Percentiles rank a stretch among this genome's conserved stretches.
Evolutionary conservation across 1,140 invertebrate species (phyloP).

Genomic region (Eupristina koningsbergeri): DNA sequence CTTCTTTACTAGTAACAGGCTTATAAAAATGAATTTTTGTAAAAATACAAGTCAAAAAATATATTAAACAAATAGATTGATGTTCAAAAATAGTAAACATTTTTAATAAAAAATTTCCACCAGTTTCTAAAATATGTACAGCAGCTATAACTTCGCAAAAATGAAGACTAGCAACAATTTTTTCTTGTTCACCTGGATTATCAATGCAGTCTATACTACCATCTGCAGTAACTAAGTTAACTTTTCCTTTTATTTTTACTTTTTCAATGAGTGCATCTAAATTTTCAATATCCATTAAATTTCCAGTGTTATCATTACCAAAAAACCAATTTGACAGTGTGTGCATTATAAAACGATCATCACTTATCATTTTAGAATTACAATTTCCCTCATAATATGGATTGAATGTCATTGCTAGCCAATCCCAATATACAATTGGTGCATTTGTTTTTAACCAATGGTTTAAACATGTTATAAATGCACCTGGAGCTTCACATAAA

Average conservation of each 20-base stretch:
- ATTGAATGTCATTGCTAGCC: conserved; percentile 90
- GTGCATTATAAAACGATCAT: conserved; percentile 88
- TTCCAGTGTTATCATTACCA: conserved; percentile 87
- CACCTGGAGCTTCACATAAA: conserved; percentile 95
- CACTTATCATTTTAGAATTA: conserved; percentile 81
- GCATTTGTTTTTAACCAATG: conserved; percentile 83
- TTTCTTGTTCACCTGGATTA: conserved; percentile 90
- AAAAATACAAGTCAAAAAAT: conserved; percentile 85
- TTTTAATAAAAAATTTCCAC: conserved; percentile 90
- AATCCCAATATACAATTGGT: conserved; percentile 81
- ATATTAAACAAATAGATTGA: conserved; percentile 84
- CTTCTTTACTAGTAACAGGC: conserved; percentile 91
- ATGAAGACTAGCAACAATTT: conserved; percentile 82
- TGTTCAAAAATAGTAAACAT: conserved; percentile 94
- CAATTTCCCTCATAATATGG: conserved; percentile 93
- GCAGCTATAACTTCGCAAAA: conserved; percentile 88
- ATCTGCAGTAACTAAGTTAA: conserved; percentile 89
- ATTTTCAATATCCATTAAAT: conserved; percentile 83
- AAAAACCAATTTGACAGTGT: conserved; percentile 89
- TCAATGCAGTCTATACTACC: conserved; percentile 91
- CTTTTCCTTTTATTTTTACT: conserved; percentile 64
- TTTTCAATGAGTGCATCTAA: conserved; percentile 76
- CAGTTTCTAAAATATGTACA: conserved; percentile 79
- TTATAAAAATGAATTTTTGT: conserved; percentile 84
- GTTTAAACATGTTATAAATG: conserved; percentile 91